Evolutionary conservation across 2,113 vertebrate genomes (phyloP), one percentile per base, ranked within the genome.

Genomic region (Heterochromis multidens): DNA sequence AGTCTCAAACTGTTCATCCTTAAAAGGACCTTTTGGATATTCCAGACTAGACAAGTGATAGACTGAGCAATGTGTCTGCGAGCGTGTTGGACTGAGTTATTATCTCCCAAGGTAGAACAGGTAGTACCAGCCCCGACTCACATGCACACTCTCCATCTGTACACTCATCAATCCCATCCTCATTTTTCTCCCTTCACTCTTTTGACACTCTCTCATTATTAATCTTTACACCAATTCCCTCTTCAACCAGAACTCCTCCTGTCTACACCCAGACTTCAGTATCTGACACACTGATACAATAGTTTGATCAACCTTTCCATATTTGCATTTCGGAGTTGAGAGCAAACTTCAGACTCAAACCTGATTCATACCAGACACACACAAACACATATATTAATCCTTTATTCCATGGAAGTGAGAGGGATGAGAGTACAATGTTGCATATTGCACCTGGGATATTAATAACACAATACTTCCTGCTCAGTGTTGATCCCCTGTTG

Each of bases 401-500:
- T 58, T 35, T 54, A 88, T 49, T 81, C 60, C 62, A 21, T 16
- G 52, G 76, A 62, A 80, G 86, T 80, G 61, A 62, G 82, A 58
- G 63, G 63, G 81, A 77, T 57, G 65, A 54, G 81, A 82, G 16
- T 56, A 81, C 35, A 57, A 72, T 70, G 79, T 84, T 87, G 56
- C 80, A 91, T 65, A 70, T 81, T 87, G 54, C 84, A 90, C 86
- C 85, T 91, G 61, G 17, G 89, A 89, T 92, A 91, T 91, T 94
- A 95, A 94, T 92, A 93, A 88, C 91, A 81, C 82, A 67, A 62
- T 56, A 56, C 90, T 91, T 95, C 93, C 94, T 94, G 93, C 92
- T 94, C 79, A 80, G 87, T 65, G 13, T 62, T 77, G 88, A 88
- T 91, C 89, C 88, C 90, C 88, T 83, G 91, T 89, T 88, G 92